Percentiles rank a stretch among this genome's conserved stretches.
phyloP scores from a whole-genome alignment of 2,797 vertebrate genomes.

The Danio jaintianensis region DNA sequence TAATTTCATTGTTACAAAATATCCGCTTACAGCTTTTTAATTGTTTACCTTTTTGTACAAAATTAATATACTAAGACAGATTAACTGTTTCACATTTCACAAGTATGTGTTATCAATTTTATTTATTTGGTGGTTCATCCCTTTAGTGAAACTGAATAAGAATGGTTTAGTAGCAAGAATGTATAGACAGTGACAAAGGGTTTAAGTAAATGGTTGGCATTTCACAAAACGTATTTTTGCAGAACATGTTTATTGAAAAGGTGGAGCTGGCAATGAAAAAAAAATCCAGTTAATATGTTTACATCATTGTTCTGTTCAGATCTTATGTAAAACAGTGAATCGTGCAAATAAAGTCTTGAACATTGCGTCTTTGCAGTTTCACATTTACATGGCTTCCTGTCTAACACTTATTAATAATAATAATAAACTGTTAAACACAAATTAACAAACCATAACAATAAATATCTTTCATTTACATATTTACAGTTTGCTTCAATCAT shows the following conservation, averaged over 20 bases:
- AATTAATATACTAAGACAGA: not conserved
- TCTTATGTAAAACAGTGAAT: not conserved
- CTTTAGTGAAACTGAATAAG: not conserved
- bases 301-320: not conserved
- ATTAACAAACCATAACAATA: slow-evolving; percentile 11
- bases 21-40: not conserved
- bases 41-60: not conserved
- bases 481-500: slow-evolving; percentile 23
- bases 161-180: not conserved
- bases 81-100: not conserved
- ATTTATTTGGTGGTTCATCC: not conserved
- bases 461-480: slow-evolving; percentile 43
- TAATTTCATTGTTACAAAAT: not conserved
- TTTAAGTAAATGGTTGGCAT: no score
- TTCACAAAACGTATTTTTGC: not conserved
- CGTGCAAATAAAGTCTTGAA: slow-evolving; percentile 19
- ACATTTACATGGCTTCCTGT: not conserved
- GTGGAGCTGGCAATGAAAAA: not conserved
- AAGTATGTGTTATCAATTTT: not conserved
- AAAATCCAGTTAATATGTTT: not conserved
- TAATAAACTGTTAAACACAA: no score
- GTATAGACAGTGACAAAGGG: no score
- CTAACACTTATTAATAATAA: no score
- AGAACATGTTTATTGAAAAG: slow-evolving; percentile 26
- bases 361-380: not conserved